Evolutionary conservation across 1,140 invertebrate species (phyloP), one percentile per base, ranked within the genome.

Genomic region (Ridgeia piscesae): DNA sequence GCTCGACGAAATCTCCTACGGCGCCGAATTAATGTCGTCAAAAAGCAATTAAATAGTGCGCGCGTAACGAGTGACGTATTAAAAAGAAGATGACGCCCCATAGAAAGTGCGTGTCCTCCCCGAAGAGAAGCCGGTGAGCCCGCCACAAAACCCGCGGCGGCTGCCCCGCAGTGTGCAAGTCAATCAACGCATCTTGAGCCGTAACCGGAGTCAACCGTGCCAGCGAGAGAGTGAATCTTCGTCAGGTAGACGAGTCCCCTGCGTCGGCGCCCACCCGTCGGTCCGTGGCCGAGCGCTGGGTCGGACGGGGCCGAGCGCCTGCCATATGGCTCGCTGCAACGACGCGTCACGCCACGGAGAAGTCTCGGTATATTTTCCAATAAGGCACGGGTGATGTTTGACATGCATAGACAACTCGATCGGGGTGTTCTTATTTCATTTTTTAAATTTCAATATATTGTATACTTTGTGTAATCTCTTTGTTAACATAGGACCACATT

Each of bases 21-120:
- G 58, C 58, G 58, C 58, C 58, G 58, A 77, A 77, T 77, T 77
- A 77, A 77, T 77, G 27, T 77, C 58, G 58, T 77, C 58, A 77
- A 77, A 77, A 77, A 77, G 58, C 58, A 77, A 77, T 77, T 77
- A 77, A 77, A 77, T 77, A 77, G 58, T 21, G 58, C 11, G 58
- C 58, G 4, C 58, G 58, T 77, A 77, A 77, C 58, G 58, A 77
- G 58, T 77, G 58, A 21, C 58, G 58, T 77, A 77, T 77, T 77
- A 77, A 77, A 77, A 77, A 77, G 58, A 77, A 77, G 58, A 77
- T 77, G 27, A 77, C 58, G 27, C 17, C 58, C 58, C 58, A 77
- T 77, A 77, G 58, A 77, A 77, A 77, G 58, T 77, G 58, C 58
- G 58, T 77, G 58, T 77, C 58, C 58, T 77, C 58, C 58, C 58